Evolutionary conservation across 2,113 vertebrate genomes (phyloP).

Genomic region (Empidonax traillii): DNA sequence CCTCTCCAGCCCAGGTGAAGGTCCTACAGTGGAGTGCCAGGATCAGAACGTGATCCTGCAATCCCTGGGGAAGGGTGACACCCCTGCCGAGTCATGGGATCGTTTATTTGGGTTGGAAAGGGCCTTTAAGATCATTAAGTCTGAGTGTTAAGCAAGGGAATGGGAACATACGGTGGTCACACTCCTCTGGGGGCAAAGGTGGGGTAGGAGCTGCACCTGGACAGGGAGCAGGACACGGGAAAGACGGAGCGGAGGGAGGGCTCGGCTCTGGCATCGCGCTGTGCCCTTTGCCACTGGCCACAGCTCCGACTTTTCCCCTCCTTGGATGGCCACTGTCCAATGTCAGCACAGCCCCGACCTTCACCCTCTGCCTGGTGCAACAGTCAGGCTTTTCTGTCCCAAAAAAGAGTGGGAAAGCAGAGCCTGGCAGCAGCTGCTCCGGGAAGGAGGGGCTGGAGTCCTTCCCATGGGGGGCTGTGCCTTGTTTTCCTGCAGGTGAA

Average conservation of each 20-base stretch:
- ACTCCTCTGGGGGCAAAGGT: neutral
- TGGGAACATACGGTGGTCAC: rapidly evolving
- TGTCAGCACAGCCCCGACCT: neutral
- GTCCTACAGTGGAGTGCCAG: neutral
- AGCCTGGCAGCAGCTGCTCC: neutral
- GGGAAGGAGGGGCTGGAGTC: neutral
- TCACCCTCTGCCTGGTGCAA: neutral
- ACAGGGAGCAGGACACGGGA: neutral
- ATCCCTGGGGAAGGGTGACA: neutral
- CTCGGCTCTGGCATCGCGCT: rapidly evolving
- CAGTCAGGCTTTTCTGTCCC: neutral
- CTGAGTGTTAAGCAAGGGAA: neutral
- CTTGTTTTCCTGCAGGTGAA: neutral
- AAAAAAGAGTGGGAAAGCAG: neutral
- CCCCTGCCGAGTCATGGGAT: neutral
- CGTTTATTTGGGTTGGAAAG: neutral
- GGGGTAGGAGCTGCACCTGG: neutral
- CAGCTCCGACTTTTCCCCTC: neutral
- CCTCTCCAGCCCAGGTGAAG: neutral
- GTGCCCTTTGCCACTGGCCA: neutral
- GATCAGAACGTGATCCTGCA: neutral
- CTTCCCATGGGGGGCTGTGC: neutral
- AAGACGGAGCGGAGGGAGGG: neutral
- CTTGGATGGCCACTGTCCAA: neutral
- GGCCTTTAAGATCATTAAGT: neutral